Base-by-base conservation (phyloP, 2,113 vertebrate species). In the Harpagus bidentatus region DNA sequence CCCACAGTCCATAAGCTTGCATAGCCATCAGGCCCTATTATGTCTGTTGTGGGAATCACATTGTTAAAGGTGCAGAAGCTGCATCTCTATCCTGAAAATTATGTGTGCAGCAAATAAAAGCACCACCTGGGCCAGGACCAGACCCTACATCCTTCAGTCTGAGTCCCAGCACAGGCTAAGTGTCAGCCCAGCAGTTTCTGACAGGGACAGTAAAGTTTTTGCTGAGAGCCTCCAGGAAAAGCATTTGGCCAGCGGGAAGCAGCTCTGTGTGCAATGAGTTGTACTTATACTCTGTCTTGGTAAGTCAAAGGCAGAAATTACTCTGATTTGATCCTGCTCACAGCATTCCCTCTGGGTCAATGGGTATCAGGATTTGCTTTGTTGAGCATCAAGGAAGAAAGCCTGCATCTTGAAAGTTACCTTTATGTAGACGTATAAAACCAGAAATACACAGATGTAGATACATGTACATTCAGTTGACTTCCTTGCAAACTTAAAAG, bases 251-350 rank as follows among this genome's bases (percentile, higher is more conserved):
- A 71, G 38, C 1, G 10, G 73, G 62, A 74, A 69, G 73, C 61
- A 88, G 66, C 58, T 95, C 62, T 25, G 16, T 9, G 3, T 40
- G 69, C 74, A 59, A 13, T 0, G 22, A 61, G 9, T 16, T 55
- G 29, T 31, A 36, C 15, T 83, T 17, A 36, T 21, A 34, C n/a
- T 55, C 63, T 19, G 28, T 23, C 76, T 72, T 52, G 48, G 1
- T 32, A 61, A 91, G 31, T 25, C 36, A 80, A 42, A 82, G 45
- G 47, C 70, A 96, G 82, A 88, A 94, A 94, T 63, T 11, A 78
- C 55, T 95, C 53, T 55, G 79, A 82, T 78, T 85, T 91, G 53
- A 88, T 83, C 70, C n/a, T 47, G 76, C 65, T 95, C 88, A 55
- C 80, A 89, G 80, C 77, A 83, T 62, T 86, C 81, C 86, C 74